These are phyloP conservation scores for Myripristis murdjan DNA, from an alignment of 2,797 vertebrate genomes.

Conservation along the genomic window DNA sequence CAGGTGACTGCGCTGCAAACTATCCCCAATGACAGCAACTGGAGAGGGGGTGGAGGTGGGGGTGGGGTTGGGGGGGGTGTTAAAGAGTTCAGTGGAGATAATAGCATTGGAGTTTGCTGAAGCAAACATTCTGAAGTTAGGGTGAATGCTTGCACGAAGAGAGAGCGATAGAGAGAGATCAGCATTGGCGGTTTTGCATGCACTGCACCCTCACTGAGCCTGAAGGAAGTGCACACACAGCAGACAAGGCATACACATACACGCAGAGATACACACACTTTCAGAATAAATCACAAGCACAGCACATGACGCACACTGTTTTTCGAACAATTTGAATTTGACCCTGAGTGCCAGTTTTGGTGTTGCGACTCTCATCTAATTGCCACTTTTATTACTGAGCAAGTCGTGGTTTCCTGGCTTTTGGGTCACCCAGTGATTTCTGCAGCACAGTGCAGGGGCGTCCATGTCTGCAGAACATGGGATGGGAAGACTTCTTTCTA, in stretches of 20 bases:
- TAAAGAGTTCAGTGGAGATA: conserved; percentile 49
- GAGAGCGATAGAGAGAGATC: conserved; percentile 49
- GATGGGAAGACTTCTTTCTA: conserved; percentile 3
- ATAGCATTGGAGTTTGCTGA: conserved; percentile 48
- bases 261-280: conserved; percentile 16
- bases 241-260: conserved; percentile 28
- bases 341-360: neutral
- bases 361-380: conserved; percentile 22
- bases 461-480: neutral
- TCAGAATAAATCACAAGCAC: conserved; percentile 3
- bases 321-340: too few species aligned
- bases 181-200: conserved; percentile 41
- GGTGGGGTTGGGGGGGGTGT: too few species aligned
- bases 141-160: conserved; percentile 36
- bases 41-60: conserved; percentile 42
- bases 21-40: conserved; percentile 40
- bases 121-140: conserved; percentile 61
- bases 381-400: conserved; percentile 50
- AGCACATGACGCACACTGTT: conserved; percentile 4
- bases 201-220: conserved; percentile 40
- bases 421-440: conserved; percentile 34
- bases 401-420: conserved; percentile 37
- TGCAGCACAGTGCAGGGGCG: conserved; percentile 6
- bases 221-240: conserved; percentile 51
- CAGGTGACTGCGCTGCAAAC: conserved; percentile 10